A percentile compares a stretch with the other conserved stretches of the same genome.
Conservation (phyloP, 2,113 vertebrate genomes). For the Myrmophylax atrothorax region DNA sequence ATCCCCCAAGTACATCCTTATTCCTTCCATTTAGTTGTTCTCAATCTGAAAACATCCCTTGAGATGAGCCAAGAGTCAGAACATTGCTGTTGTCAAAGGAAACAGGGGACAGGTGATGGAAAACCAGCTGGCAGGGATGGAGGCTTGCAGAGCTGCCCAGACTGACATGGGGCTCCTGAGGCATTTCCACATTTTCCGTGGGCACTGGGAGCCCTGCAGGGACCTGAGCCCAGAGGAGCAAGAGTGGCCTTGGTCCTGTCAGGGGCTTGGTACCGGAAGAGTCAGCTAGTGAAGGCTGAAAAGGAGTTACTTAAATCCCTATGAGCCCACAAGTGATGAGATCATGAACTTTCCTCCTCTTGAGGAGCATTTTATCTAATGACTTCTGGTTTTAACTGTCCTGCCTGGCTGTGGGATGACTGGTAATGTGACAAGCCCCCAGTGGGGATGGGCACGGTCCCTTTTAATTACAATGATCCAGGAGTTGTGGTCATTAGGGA, state of each 20-base stretch:
- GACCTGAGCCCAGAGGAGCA: fast-evolving
- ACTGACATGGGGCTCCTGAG: fast-evolving
- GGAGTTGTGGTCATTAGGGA: background rate
- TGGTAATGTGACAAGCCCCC: background rate
- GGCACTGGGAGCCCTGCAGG: background rate
- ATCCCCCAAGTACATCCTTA: background rate
- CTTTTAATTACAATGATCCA: background rate
- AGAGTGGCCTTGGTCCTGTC: background rate
- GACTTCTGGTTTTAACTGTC: background rate
- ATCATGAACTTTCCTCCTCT: background rate
- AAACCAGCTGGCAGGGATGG: background rate
- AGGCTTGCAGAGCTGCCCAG: background rate
- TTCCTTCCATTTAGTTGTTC: background rate
- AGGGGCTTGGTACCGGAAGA: background rate
- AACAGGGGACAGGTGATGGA: background rate
- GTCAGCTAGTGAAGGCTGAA: background rate
- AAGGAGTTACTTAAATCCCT: background rate
- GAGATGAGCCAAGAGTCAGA: background rate
- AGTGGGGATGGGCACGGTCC: fast-evolving
- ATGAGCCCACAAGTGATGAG: background rate
- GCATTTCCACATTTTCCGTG: background rate
- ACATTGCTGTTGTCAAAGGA: fast-evolving
- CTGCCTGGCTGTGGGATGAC: fast-evolving
- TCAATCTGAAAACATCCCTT: background rate
- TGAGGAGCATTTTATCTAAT: background rate